Percentiles rank a stretch among this genome's conserved stretches.
These are phyloP conservation scores for Bufo gargarizans DNA, from an alignment of 2,113 vertebrate genomes.

Conservation along the genomic window DNA sequence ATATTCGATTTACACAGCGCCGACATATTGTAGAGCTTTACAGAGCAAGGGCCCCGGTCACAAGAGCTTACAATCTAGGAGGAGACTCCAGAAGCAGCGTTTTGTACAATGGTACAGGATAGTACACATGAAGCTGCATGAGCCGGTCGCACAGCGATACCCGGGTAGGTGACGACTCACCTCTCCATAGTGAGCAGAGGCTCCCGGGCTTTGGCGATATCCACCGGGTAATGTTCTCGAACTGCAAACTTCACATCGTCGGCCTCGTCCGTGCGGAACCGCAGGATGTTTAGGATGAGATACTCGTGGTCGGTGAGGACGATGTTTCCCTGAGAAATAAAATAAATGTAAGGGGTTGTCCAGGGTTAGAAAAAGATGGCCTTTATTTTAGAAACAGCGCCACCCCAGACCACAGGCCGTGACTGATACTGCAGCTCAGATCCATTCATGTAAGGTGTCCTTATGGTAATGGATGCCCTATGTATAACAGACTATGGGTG, in stretches of 20 bases:
- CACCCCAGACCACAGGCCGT: neutral
- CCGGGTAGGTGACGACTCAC: conserved; percentile 62
- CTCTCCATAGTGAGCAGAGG: conserved; percentile 82
- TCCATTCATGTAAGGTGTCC: no score
- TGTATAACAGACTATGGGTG: no score
- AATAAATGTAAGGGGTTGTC: neutral
- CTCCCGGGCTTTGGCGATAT: conserved; percentile 77
- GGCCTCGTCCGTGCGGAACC: conserved; percentile 86
- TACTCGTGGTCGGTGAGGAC: conserved; percentile 91
- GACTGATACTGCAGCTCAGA: neutral
- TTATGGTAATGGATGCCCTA: no score
- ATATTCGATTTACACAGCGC: no score
- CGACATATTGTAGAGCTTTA: no score
- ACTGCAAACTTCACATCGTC: conserved; percentile 95
- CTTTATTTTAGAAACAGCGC: neutral
- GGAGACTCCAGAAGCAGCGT: no score
- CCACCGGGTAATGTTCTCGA: conserved; percentile 88
- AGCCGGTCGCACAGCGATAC: no score
- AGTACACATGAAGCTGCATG: no score
- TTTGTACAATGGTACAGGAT: no score
- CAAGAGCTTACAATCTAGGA: no score
- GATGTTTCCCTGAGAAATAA: conserved; percentile 85
- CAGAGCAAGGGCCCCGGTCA: no score
- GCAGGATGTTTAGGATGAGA: conserved; percentile 90
- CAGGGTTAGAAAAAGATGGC: neutral